These are phyloP conservation scores for Sylvicapra grimmia DNA, from an alignment of 2,113 vertebrate species.

Conservation along the genomic window DNA sequence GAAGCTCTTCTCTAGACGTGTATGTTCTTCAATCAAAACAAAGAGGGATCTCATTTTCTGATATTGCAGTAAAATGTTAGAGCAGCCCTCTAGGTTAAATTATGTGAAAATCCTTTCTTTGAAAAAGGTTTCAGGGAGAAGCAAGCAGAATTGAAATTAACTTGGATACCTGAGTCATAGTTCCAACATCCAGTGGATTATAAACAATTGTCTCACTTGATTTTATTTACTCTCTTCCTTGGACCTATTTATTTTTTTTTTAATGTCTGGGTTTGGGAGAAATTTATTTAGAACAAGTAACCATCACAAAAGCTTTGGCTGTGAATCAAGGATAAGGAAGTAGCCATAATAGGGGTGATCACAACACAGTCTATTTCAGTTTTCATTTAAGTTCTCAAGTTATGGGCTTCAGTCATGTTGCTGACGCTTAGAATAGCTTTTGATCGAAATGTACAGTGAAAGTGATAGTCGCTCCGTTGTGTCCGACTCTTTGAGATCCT, in stretches of 20 bases:
- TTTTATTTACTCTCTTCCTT: neutral
- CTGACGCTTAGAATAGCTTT: neutral
- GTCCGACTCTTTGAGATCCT: neutral
- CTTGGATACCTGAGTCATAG: neutral
- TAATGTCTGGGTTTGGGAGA: neutral
- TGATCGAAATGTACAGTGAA: neutral
- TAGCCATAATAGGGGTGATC: neutral
- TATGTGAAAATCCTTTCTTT: conserved; percentile 58
- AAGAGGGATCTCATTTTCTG: conserved; percentile 59
- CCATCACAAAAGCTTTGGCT: neutral
- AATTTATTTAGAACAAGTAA: neutral
- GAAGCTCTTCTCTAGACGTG: neutral
- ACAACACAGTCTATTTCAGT: neutral
- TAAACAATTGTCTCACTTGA: neutral
- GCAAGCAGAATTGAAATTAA: conserved; percentile 8
- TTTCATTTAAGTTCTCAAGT: neutral
- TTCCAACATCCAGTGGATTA: neutral
- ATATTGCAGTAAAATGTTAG: conserved; percentile 52
- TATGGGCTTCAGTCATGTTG: neutral
- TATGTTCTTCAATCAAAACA: conserved; percentile 50
- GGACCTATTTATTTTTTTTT: neutral
- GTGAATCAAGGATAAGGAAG: neutral
- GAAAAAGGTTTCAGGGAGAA: conserved; percentile 24
- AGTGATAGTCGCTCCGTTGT: rapidly evolving
- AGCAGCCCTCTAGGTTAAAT: conserved; percentile 42